phyloP scores from a whole-genome alignment of 2,888 invertebrate genomes.

The Acleris sparsana region DNA sequence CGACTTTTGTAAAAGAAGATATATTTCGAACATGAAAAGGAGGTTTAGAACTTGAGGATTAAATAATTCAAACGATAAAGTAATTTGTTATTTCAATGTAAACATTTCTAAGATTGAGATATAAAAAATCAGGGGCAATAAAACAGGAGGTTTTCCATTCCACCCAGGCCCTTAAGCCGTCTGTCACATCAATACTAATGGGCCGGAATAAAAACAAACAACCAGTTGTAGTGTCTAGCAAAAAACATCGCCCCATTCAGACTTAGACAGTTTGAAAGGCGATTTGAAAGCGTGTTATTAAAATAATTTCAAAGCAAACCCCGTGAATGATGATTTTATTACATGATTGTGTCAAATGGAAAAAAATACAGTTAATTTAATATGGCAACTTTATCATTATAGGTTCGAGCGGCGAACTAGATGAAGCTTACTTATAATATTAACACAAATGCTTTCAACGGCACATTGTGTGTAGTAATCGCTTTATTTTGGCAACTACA shows the following conservation, averaged over 20 bases:
- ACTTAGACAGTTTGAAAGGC: slow-evolving; percentile 66
- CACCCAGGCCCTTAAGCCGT: slow-evolving; percentile 2
- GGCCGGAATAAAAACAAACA: slow-evolving; percentile 53
- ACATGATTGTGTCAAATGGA: slow-evolving; percentile 49
- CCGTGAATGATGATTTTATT: slow-evolving; percentile 63
- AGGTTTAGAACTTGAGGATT: too few relatives aligned
- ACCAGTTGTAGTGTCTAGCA: slow-evolving; percentile 57
- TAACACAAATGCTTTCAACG: not conserved
- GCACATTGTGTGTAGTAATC: slow-evolving; percentile 40
- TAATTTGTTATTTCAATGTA: not conserved
- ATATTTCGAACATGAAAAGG: too few relatives aligned
- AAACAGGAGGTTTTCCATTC: slow-evolving; percentile 3
- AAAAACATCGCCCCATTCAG: slow-evolving; percentile 58
- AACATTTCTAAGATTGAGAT: not conserved
- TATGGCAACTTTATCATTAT: slow-evolving; percentile 50
- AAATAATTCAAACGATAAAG: not conserved
- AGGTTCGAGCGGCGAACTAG: slow-evolving; percentile 50
- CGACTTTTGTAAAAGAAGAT: too few relatives aligned
- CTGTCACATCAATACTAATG: slow-evolving; percentile 15
- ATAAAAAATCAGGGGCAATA: slow-evolving; percentile 3
- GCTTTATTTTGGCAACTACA: slow-evolving; percentile 72
- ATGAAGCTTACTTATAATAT: slow-evolving; percentile 2
- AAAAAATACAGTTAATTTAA: slow-evolving; percentile 49
- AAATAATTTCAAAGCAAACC: slow-evolving; percentile 57
- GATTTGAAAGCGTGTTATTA: slow-evolving; percentile 73